Conservation (phyloP, 1,140 invertebrate genomes). For the Apis cerana region DNA sequence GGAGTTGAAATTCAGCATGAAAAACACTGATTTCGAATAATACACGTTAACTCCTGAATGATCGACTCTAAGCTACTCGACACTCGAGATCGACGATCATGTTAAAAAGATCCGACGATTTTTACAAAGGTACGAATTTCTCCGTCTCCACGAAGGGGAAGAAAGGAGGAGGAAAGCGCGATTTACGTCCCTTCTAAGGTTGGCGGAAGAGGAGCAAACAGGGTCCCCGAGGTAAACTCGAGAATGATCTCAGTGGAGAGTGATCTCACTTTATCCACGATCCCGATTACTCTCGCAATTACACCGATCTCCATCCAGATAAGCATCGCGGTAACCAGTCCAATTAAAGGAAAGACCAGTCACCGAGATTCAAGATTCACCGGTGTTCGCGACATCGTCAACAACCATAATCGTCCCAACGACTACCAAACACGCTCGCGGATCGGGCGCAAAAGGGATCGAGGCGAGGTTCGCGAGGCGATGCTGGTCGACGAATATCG, state of each 20-base stretch:
- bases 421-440: too few species aligned
- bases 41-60: too few species aligned
- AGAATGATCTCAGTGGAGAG: neutral
- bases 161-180: neutral
- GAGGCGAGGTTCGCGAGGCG: too few species aligned
- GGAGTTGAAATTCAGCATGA: too few species aligned
- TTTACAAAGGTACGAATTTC: too few species aligned
- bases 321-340: neutral
- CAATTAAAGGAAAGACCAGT: slow-evolving; percentile 19
- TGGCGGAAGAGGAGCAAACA: slow-evolving; percentile 2
- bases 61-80: too few species aligned
- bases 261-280: neutral
- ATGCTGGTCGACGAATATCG: too few species aligned
- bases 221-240: neutral
- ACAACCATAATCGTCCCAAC: too few species aligned
- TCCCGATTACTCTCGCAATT: slow-evolving; percentile 18
- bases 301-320: neutral
- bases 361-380: neutral
- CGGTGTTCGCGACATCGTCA: neutral
- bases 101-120: too few species aligned
- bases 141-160: neutral
- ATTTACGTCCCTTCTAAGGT: neutral
- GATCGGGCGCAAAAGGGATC: too few species aligned
- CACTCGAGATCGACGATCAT: too few species aligned
- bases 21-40: too few species aligned